Percentiles rank a stretch among this genome's conserved stretches.
Conservation (phyloP, 1,140 invertebrate genomes). For the Plectus sambesii region DNA sequence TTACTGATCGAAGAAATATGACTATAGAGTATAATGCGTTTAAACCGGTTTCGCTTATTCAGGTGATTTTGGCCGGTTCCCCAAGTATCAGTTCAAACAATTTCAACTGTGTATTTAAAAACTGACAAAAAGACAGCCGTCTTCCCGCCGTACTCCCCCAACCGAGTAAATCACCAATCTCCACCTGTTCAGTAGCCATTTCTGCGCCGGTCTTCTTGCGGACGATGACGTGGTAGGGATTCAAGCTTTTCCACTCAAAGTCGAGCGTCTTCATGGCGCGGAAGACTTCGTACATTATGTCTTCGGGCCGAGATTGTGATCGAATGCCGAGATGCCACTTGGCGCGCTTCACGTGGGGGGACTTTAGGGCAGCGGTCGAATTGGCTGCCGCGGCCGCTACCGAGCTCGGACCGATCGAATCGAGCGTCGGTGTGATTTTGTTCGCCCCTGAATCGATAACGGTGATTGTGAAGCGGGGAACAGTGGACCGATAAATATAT, state of each 20-base stretch:
- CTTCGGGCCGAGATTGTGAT: slow-evolving; percentile 86
- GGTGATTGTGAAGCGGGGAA: too few species aligned
- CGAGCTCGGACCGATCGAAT: slow-evolving; percentile 49
- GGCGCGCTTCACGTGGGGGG: slow-evolving; percentile 71
- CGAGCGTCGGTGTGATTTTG: slow-evolving; percentile 47
- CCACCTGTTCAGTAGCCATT: not conserved
- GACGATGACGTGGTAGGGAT: slow-evolving; percentile 80
- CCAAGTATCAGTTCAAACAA: too few species aligned
- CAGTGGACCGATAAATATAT: too few species aligned
- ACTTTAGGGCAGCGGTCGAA: slow-evolving; percentile 1
- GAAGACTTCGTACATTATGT: slow-evolving; percentile 99
- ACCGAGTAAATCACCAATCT: too few species aligned
- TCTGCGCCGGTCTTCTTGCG: slow-evolving; percentile 66
- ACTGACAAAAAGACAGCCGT: too few species aligned
- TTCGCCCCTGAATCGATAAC: slow-evolving; percentile 16
- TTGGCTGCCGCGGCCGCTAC: slow-evolving; percentile 20
- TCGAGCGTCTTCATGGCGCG: slow-evolving; percentile 92
- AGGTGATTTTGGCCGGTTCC: too few species aligned
- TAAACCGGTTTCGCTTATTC: too few species aligned
- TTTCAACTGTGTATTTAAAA: too few species aligned
- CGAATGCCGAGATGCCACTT: slow-evolving; percentile 98
- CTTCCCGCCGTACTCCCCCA: too few species aligned
- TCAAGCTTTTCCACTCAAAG: slow-evolving; percentile 86
- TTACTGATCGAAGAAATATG: too few species aligned
- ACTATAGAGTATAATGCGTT: too few species aligned